Evolutionary conservation across 2,113 vertebrate species (phyloP), one percentile per base, ranked within the genome.

Genomic region (Carlito syrichta): DNA sequence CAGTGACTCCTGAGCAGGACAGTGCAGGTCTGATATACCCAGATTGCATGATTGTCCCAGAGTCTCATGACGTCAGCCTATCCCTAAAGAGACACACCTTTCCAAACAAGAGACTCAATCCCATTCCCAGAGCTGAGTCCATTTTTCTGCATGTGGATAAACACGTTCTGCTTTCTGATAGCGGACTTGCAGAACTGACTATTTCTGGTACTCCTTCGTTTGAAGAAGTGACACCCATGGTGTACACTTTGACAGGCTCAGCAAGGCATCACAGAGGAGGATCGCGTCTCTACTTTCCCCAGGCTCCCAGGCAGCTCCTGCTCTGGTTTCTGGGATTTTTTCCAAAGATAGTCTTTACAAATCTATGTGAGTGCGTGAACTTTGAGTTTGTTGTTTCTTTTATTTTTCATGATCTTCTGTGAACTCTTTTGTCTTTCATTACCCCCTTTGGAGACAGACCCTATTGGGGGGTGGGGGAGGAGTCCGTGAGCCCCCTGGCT

Each of bases 221-320:
- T 71, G 68, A n/a, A 54, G 7, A 22, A 32, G 13, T 77, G 8
- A 52, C 14, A 32, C 32, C 40, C 3, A 5, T 0, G 4, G 38
- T 6, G 5, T 12, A 14, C 5, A 0, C 11, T 5, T 52, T 48
- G 8, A 38, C 35, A 66, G 78, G 19, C 13, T 8, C 9, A 2
- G 22, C 30, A 13, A n/a, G 48, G 11, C 14, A 5, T 8, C 25
- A 8, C n/a, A n/a, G n/a, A 16, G 12, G 16, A 9, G 8, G 38
- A 38, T 19, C 22, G 1, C 11, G 10, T 16, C 81, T 43, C 54
- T 10, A 4, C 48, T 7, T 30, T 71, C 4, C 25, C 3, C 48
- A 1, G 5, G 32, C 19, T 71, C 40, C 48, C 23, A 9, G 22
- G 43, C 68, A 73, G 38, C 45, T 50, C 60, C 38, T 32, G 54